A percentile compares a stretch with the other conserved stretches of the same genome.
These are phyloP conservation scores for Epistrophella euchroma DNA, from an alignment of 2,888 invertebrate genomes.

Conservation along the genomic window DNA sequence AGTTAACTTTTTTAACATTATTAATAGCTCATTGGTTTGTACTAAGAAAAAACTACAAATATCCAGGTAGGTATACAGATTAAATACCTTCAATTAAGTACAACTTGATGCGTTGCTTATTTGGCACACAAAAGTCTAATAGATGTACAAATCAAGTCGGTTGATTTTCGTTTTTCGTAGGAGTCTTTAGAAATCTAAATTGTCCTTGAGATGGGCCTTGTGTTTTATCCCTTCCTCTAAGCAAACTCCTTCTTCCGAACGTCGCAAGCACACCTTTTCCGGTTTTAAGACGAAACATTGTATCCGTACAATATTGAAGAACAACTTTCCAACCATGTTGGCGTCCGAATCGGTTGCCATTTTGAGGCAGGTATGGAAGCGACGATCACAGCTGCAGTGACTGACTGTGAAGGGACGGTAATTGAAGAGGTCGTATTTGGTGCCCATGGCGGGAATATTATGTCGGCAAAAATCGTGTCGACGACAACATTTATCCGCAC, in stretches of 20 bases:
- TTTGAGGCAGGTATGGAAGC: slow-evolving; percentile 96
- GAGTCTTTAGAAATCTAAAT: slow-evolving; percentile 84
- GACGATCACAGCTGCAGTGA: slow-evolving; percentile 95
- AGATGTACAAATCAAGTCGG: not conserved
- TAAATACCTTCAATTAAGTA: slow-evolving; percentile 33
- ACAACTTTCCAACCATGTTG: slow-evolving; percentile 95
- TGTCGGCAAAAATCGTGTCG: slow-evolving; percentile 95
- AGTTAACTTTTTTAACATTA: slow-evolving; percentile 39
- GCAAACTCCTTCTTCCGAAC: slow-evolving; percentile 94
- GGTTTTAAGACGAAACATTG: slow-evolving; percentile 95
- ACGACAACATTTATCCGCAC: slow-evolving; percentile 94
- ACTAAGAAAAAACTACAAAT: slow-evolving; percentile 48
- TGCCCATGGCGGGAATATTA: slow-evolving; percentile 92
- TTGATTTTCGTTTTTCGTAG: not conserved
- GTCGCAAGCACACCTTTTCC: slow-evolving; percentile 89
- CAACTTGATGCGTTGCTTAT: slow-evolving; percentile 7
- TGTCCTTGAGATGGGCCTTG: slow-evolving; percentile 90
- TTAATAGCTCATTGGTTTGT: slow-evolving; percentile 59
- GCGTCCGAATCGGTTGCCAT: slow-evolving; percentile 93
- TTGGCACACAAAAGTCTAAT: slow-evolving; percentile 49
- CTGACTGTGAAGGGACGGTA: slow-evolving; percentile 95
- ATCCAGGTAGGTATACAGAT: not conserved
- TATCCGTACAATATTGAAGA: slow-evolving; percentile 97
- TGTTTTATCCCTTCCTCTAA: slow-evolving; percentile 87
- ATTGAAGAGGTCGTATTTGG: slow-evolving; percentile 94